phyloP scores from a whole-genome alignment of 2,888 invertebrate species.

The Leistus spinibarbis region DNA sequence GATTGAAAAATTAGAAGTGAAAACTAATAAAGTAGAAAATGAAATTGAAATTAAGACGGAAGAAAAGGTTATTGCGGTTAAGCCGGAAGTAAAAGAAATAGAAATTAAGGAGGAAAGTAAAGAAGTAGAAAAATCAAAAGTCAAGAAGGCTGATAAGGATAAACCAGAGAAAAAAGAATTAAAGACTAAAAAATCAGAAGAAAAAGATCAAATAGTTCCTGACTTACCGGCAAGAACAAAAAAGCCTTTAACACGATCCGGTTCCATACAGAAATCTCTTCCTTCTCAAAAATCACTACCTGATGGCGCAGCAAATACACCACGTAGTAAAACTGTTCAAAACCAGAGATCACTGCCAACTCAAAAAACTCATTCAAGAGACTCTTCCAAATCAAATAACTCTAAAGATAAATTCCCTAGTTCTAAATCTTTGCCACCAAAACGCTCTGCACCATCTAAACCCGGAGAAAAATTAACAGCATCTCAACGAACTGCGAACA shows the following conservation, averaged over 20 bases:
- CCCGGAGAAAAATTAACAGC: constrained; percentile 39
- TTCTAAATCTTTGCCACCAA: constrained; percentile 60
- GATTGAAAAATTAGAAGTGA: constrained; percentile 58
- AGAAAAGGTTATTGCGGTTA: constrained; percentile 13
- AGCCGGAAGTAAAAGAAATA: constrained; percentile 38
- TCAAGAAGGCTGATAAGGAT: constrained; percentile 39
- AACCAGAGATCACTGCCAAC: constrained; percentile 37
- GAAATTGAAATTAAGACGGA: constrained; percentile 7
- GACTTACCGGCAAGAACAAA: constrained; percentile 51
- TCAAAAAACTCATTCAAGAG: constrained; percentile 53
- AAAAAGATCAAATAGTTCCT: constrained; percentile 58
- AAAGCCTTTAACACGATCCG: constrained; percentile 39
- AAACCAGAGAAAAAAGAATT: constrained; percentile 42
- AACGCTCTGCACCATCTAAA: constrained; percentile 40
- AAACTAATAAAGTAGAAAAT: constrained; percentile 50
- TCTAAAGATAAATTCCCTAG: constrained; percentile 56
- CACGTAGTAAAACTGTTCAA: constrained; percentile 32
- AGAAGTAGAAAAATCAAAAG: constrained; percentile 37
- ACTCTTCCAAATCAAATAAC: constrained; percentile 57
- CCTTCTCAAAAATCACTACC: constrained; percentile 42
- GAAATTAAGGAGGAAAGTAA: constrained; percentile 21
- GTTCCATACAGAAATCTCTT: constrained; percentile 38
- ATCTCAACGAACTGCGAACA: constrained; percentile 24
- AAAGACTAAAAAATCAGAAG: constrained; percentile 45
- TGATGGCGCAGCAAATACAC: constrained; percentile 3